Base-by-base conservation (phyloP, 2,888 invertebrate species). In the Clusia tigrina region DNA sequence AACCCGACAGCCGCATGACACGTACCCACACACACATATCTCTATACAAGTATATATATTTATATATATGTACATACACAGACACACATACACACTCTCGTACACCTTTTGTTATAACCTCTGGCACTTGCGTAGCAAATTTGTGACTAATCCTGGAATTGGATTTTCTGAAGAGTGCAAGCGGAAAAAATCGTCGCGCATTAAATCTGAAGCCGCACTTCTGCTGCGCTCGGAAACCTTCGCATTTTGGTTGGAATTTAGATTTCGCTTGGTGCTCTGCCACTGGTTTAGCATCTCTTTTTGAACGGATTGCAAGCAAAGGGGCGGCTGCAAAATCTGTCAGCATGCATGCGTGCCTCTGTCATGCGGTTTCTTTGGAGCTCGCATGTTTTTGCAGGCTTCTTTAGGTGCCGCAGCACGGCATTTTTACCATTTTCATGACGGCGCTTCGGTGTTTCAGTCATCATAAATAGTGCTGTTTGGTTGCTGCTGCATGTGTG, bases 131-230 rank as follows among this genome's bases (percentile, higher is more conserved):
- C 53, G 38, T 42, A 24, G 54, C 58, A 42, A 60, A 60, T 54
- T 60, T 60, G 60, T 60, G 54, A 54, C 53, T 60, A 58, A 58
- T 58, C 52, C 24, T 6, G 32, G 58, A 58, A 58, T 58, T 26
- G 52, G 37, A 52, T 58, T 52, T 52, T 32, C 52, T 32, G n/a
- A 1, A 15, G 6, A 56, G 18, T 20, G 12, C 18, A 56, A 15
- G 18, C 2, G 6, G 12, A 58, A 58, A 58, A 51, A 51, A 58
- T 58, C 32, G 26, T 32, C 37, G 58, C 58, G 58, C 58, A 58
- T 51, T 51, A 58, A 51, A 51, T 58, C 32, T 10, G 38, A 24
- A 46, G 17, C 48, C 46, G 6, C 57, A 46, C 12, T 42, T 42
- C 32, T 9, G 6, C 12, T 5, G 32, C 32, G 32, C 12, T 32